Base-by-base conservation (phyloP, 2,888 invertebrate genomes). In the Chaitophorus viminalis region DNA sequence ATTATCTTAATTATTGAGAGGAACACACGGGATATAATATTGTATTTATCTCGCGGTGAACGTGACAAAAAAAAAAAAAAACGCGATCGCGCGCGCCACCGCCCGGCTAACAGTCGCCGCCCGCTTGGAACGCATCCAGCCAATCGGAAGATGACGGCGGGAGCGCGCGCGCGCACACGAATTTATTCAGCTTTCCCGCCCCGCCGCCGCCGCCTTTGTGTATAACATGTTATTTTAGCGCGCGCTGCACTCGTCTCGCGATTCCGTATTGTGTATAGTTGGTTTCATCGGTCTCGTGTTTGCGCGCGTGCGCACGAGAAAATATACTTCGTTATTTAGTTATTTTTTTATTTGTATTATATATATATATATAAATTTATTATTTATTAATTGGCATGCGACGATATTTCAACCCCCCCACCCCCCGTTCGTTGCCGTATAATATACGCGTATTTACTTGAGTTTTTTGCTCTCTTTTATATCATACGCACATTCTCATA, bases 91-190 rank as follows among this genome's bases (percentile, higher is more conserved):
- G 5, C 8, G n/a, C 36, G 9, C 52, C 29, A 31, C 54, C 54
- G 78, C 31, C 78, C 78, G 54, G 21, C 14, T 6, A 60, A 29
- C 52, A 70, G 70, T 72, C 54, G 52, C 54, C 78, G 78, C 70
- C 86, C 70, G 77, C n/a, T 70, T 14, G 25, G 46, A 70, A 72
- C 60, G 87, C 39, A 0, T 31, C 60, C 87, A 17, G 39, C 87
- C 87, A 87, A 84, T 84, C 65, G 60, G 60, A 65, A n/a, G 70
- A 78, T 60, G 72, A 79, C 78, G 52, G 25, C 70, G 29, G 70
- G 52, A 36, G 85, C 78, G 77, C 79, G 60, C 77, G 33, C 77
- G 25, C 65, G 33, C 29, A 6, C 75, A 65, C 29, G 11, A 39
- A 70, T 77, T 36, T 77, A 77, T 77, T 65, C 31, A 52, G 60